A percentile compares a stretch with the other conserved stretches of the same genome.
These are phyloP conservation scores for Plemyria rubiginata DNA, from an alignment of 2,888 invertebrate species.

Conservation along the genomic window DNA sequence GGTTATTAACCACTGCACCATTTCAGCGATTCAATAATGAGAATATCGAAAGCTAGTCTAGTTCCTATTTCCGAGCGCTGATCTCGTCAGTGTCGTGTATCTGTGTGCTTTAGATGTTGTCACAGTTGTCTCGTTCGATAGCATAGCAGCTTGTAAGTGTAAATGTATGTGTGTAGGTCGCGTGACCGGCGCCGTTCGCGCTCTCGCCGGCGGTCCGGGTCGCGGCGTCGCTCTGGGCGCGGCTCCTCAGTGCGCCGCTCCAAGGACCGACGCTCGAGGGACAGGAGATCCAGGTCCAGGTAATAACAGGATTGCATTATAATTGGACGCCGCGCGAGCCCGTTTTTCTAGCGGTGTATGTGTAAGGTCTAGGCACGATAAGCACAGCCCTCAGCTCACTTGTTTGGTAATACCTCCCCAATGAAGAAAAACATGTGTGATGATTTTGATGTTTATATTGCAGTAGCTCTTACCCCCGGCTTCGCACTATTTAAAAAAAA, in stretches of 20 bases:
- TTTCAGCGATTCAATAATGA: not conserved
- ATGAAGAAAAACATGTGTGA: too few species aligned
- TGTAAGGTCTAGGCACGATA: too few species aligned
- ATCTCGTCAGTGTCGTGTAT: conserved; percentile 1
- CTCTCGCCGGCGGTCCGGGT: conserved; percentile 71
- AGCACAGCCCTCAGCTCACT: too few species aligned
- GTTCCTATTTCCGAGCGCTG: not conserved
- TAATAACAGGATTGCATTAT: conserved; percentile 46
- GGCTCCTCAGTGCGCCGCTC: conserved; percentile 69
- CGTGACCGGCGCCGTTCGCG: conserved; percentile 75
- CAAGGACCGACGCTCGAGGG: conserved; percentile 69
- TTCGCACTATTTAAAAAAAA: too few species aligned
- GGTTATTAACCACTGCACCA: not conserved
- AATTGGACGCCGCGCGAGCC: too few species aligned
- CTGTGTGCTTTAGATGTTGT: conserved; percentile 7
- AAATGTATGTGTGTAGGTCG: conserved; percentile 53
- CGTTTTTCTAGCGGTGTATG: too few species aligned
- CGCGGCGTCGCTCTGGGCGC: conserved; percentile 71
- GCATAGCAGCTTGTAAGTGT: not conserved
- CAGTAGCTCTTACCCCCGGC: too few species aligned
- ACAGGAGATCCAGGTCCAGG: conserved; percentile 73
- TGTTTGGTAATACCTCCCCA: too few species aligned
- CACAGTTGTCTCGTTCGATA: not conserved
- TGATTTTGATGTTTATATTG: too few species aligned
- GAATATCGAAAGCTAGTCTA: not conserved